phyloP scores from a whole-genome alignment of 2,888 invertebrate genomes.

The Hyles lineata region DNA sequence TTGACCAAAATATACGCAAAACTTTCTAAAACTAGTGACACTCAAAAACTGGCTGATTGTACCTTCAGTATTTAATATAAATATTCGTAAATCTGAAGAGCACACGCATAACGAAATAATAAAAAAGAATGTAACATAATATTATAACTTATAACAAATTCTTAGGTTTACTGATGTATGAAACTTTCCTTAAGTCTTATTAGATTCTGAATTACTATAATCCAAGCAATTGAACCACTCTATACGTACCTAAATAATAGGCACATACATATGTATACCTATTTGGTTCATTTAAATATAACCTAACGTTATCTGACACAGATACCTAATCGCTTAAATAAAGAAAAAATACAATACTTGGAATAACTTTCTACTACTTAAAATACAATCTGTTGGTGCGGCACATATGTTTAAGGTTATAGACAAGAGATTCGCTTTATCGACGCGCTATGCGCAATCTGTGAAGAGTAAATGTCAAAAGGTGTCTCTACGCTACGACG shows the following conservation, averaged over 20 bases:
- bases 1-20: neutral
- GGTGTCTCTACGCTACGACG: constrained; percentile 1
- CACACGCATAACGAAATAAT: no score
- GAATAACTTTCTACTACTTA: constrained; percentile 25
- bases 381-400: constrained; percentile 22
- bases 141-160: no score
- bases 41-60: no score
- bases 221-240: no score
- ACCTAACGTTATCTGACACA: neutral
- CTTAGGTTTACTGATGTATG: no score
- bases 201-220: no score
- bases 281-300: neutral
- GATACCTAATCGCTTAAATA: neutral
- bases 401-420: constrained; percentile 5
- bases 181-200: no score
- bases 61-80: no score
- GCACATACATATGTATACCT: neutral
- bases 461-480: constrained; percentile 20
- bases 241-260: no score
- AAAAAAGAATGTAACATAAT: no score
- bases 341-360: constrained; percentile 3
- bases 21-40: no score
- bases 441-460: constrained; percentile 28
- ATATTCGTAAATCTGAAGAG: no score
- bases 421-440: constrained; percentile 32